Base-by-base conservation (phyloP, 2,797 vertebrate genomes). In the Cichlasoma orientale region DNA sequence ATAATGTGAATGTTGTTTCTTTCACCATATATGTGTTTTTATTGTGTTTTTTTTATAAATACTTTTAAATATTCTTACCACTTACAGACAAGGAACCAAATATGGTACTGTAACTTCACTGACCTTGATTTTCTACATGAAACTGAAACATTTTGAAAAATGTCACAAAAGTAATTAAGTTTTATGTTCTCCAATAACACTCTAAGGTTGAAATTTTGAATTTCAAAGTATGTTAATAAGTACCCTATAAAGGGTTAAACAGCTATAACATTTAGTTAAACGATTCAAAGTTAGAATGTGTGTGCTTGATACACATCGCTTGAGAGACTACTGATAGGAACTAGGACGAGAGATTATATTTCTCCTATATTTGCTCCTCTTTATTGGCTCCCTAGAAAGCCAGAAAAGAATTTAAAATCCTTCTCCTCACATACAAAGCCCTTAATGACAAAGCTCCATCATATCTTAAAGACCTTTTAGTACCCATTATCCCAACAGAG, bases 401-500 rank as follows among this genome's bases (percentile, higher is more conserved):
- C 25, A n/a, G 11, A 52, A 68, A 68, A 52, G 25, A 68, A 29
- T 52, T 68, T 68, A 68, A 68, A 68, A 68, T 68, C 44, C 25
- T 68, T 68, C 44, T 52, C 18, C 63, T 52, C 63, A n/a, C 63
- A 52, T 52, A 68, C 63, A 68, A 68, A 68, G 63, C 63, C 63
- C 44, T 68, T 68, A 68, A 52, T 50, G 44, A 68, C 25, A 52
- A 68, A 68, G 63, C 63, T 68, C 44, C 29, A 52, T 68, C 25
- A 68, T 68, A 68, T 52, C 63, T 68, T 68, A 52, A 52, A 68
- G 44, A 68, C 63, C 63, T 68, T 27, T 68, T 68, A 68, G 63
- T 68, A 68, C 44, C 63, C 63, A 68, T 52, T 68, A 68, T 68
- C 63, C 63, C 63, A 68, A 52, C 19, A 68, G 63, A 68, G 44